Evolutionary conservation across 2,888 invertebrate genomes (phyloP), one percentile per base, ranked within the genome.

Genomic region (Automeris io): DNA sequence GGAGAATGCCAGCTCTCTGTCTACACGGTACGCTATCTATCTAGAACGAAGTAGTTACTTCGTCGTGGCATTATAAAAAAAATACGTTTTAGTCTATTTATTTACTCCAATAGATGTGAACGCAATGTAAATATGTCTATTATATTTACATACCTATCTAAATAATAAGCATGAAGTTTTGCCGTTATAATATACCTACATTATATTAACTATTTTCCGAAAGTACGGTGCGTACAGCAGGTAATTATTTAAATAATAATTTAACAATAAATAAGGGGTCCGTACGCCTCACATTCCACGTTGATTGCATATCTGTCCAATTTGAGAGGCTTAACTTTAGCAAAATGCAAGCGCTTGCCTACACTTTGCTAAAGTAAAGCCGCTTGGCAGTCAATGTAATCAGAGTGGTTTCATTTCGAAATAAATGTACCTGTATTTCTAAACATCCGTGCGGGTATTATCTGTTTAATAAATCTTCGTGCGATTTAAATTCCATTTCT

Each of bases 351-450:
- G 34, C 34, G 29, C 29, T 29, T 29, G 29, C 29, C 16, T 29
- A 29, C 29, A 29, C 16, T 29, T 29, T 29, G 16, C 29, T 29
- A 29, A 29, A 29, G 26, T 16, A 29, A 29, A 29, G 8, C 29
- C 29, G 16, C 29, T 29, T 16, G 34, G 34, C 29, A 34, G 33
- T 32, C 36, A 37, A 26, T 33, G 36, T 40, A 40, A 40, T 40
- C 36, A 18, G 32, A 40, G 32, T 33, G 35, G 36, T 21, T 33
- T 9, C 18, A 37, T 47, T 44, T 42, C 44, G 41, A 41, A 44
- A 47, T 47, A 41, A 39, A 39, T 44, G 40, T 39, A 42, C 40
- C 36, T 36, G 33, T 21, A 36, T 36, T 36, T 40, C 25, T 32
- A 35, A 31, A 29, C 18, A 34, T 26, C 19, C 16, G 26, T 18